Evolutionary conservation across 2,113 vertebrate species (phyloP).

Genomic region (Podocnemis expansa): DNA sequence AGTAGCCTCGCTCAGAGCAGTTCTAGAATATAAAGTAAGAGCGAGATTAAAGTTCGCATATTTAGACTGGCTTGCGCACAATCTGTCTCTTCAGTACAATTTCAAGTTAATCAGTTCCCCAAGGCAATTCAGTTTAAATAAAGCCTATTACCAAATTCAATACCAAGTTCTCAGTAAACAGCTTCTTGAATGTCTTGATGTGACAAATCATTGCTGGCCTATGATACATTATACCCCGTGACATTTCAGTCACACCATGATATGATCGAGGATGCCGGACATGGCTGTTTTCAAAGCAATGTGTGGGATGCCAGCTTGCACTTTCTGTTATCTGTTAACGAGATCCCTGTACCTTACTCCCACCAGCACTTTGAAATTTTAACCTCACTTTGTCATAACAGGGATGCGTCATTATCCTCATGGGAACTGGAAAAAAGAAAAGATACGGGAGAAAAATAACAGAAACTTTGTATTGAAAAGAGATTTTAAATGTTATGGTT

Average conservation of each 20-base stretch:
- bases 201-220: fast-evolving
- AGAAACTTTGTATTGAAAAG: not conserved
- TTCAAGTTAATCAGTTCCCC: not conserved
- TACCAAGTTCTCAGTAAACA: not conserved
- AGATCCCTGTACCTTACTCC: not conserved
- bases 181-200: not conserved
- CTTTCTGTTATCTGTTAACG: not conserved
- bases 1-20: not conserved
- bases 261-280: slow-evolving; percentile 24
- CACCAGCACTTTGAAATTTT: slow-evolving; percentile 9
- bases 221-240: slow-evolving; percentile 32
- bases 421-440: not conserved
- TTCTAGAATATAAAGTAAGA: not conserved
- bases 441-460: not conserved
- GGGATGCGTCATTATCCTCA: not conserved
- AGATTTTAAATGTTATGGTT: not conserved
- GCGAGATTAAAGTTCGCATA: not conserved
- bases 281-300: not conserved
- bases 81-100: not conserved
- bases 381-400: slow-evolving; percentile 8
- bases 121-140: slow-evolving; percentile 12
- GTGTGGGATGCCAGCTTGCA: not conserved
- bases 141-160: slow-evolving; percentile 43
- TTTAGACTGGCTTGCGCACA: not conserved
- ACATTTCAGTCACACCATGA: slow-evolving; percentile 41